Percentiles rank a stretch among this genome's conserved stretches.
Evolutionary conservation across 1,140 invertebrate species (phyloP).

Genomic region (Scaptomyza graminum): DNA sequence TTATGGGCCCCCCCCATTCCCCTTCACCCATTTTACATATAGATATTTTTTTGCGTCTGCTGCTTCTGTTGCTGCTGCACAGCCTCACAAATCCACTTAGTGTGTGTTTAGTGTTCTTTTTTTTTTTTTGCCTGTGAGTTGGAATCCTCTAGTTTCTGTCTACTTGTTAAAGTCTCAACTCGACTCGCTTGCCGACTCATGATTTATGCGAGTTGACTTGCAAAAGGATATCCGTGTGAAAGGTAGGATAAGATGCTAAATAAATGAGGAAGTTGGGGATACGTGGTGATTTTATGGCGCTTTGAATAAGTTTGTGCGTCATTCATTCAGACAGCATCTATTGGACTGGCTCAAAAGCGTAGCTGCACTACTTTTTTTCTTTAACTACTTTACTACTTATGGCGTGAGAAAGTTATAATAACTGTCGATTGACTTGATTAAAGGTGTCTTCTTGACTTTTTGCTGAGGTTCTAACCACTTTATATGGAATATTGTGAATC

Average conservation of each 20-base stretch:
- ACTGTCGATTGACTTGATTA: slow-evolving; percentile 9
- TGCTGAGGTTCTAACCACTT: no score
- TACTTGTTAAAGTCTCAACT: slow-evolving; percentile 9
- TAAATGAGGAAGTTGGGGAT: background rate
- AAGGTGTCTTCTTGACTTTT: background rate
- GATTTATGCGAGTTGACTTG: slow-evolving; percentile 60
- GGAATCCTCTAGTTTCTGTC: background rate
- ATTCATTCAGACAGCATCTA: slow-evolving; percentile 54
- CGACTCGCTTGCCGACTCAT: slow-evolving; percentile 49
- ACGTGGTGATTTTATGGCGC: slow-evolving; percentile 60
- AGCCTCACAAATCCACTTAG: slow-evolving; percentile 76
- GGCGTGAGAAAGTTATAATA: background rate
- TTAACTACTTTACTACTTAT: background rate
- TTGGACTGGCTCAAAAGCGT: slow-evolving; percentile 57
- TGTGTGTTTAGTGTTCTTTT: slow-evolving; percentile 66
- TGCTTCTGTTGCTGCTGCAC: background rate
- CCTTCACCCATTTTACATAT: background rate
- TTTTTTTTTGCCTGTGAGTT: slow-evolving; percentile 13
- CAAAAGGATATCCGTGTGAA: slow-evolving; percentile 29
- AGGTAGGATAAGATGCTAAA: no score
- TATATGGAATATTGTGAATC: no score
- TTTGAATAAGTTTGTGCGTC: slow-evolving; percentile 75
- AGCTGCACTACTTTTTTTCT: slow-evolving; percentile 48
- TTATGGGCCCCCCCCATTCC: slow-evolving; percentile 25
- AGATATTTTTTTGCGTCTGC: no score